Percentiles rank a stretch among this genome's conserved stretches.
Evolutionary conservation across 1,140 invertebrate species (phyloP).

Genomic region (Halictus rubicundus): DNA sequence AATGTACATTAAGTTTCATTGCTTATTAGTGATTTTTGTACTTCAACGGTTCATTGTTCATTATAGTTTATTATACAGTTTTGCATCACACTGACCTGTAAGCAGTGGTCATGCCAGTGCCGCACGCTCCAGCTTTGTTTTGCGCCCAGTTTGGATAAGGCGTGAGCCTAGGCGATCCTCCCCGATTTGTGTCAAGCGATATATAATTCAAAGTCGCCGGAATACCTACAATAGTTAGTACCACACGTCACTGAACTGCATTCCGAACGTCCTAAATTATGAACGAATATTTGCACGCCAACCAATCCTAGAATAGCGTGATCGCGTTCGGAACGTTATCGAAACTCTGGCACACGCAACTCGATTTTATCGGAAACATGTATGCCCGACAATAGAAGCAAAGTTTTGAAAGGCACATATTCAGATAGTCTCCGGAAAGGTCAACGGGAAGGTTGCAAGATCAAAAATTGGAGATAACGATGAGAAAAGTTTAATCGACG

Average conservation of each 20-base stretch:
- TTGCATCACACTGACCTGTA: conserved; percentile 79
- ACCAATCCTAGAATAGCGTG: neutral
- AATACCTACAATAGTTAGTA: conserved; percentile 82
- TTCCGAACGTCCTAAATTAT: neutral
- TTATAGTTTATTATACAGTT: too few species aligned
- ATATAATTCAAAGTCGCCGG: conserved; percentile 91
- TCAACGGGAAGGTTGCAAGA: neutral
- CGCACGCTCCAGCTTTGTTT: conserved; percentile 88
- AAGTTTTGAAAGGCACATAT: neutral
- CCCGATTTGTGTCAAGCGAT: conserved; percentile 82
- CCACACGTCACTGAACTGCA: too few species aligned
- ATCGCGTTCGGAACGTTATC: neutral
- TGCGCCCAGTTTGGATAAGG: conserved; percentile 89
- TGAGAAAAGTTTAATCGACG: neutral
- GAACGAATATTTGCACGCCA: neutral
- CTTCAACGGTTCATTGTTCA: too few species aligned
- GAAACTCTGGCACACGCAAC: neutral
- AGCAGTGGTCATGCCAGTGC: conserved; percentile 86
- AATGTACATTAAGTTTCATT: too few species aligned
- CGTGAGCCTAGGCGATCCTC: conserved; percentile 86
- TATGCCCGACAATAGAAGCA: neutral
- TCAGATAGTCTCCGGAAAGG: neutral
- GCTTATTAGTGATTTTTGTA: too few species aligned
- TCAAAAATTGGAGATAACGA: neutral
- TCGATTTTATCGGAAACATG: neutral